Evolutionary conservation across 2,888 invertebrate species (phyloP), one percentile per base, ranked within the genome.

Genomic region (Apamea anceps): DNA sequence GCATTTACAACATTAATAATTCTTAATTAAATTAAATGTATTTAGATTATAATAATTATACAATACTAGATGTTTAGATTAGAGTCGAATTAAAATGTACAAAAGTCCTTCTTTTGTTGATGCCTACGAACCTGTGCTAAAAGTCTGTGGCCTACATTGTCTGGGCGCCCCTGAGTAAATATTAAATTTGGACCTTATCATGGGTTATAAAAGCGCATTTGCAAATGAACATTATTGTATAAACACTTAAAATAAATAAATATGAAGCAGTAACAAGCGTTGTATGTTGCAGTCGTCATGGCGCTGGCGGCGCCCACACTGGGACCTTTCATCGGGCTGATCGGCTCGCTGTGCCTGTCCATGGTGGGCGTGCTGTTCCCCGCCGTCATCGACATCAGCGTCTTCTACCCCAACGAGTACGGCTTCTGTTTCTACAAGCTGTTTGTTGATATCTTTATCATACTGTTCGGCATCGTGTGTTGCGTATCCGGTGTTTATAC

Each of bases 261-360:
- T n/a, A 21, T 45, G 7, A 25, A 45, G 48, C 48, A 51, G 48
- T 70, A 51, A 54, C 51, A 54, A 51, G 51, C 25, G 25, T 10
- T 72, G 57, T 42, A 12, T 77, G 60, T 77, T 82, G 1, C 90
- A 94, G 94, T 93, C 92, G 0, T 48, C 0, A 13, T 91, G 75
- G 98, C 98, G 89, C 91, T 97, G 42, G 97, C 98, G 5, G 98
- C 99, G 86, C 99, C 99, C 5, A 97, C 98, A 88, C 96, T 99
- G 90, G 98, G 98, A 25, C 96, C 98, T 12, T 98, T 98, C 84
- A 98, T 98, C 81, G 98, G 98, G 0, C 94, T 98, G n/a, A 98
- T 98, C 86, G 99, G 99, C n/a, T 99, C 99, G 0, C 96, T 99
- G 6, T 98, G 99, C 84, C 97, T 99, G 54, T 98, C 99, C 0